Evolutionary conservation across 2,113 vertebrate species (phyloP).

Genomic region (Aplodontia rufa): DNA sequence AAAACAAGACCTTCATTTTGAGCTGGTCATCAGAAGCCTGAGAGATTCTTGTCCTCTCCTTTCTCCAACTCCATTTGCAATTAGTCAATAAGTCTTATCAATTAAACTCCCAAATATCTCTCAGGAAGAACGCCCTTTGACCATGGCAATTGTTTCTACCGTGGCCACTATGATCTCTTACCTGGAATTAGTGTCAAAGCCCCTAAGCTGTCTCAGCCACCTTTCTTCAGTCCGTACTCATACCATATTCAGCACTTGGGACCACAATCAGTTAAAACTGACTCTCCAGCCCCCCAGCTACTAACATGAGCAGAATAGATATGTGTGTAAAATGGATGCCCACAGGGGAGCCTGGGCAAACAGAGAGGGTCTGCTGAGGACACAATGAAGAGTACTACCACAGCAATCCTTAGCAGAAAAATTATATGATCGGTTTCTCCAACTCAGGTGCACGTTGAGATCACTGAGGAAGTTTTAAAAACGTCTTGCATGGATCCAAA

Average conservation of each 20-base stretch:
- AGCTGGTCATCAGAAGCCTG: neutral
- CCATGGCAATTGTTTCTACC: neutral
- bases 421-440: neutral
- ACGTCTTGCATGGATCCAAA: neutral
- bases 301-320: neutral
- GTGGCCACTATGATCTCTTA: too few species aligned
- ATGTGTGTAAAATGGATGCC: neutral
- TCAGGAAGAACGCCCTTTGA: neutral
- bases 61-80: neutral
- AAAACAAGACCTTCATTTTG: neutral
- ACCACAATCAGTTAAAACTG: neutral
- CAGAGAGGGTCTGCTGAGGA: neutral
- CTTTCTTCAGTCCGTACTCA: neutral
- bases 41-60: neutral
- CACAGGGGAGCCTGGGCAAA: neutral
- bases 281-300: neutral
- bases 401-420: neutral
- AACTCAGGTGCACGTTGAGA: neutral
- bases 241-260: rapidly evolving
- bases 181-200: neutral
- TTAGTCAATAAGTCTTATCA: neutral
- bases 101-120: neutral
- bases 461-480: neutral
- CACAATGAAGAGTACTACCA: neutral
- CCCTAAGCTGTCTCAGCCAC: neutral